Evolutionary conservation across 1,140 invertebrate genomes (phyloP).

Genomic region (Drosophila carrolli): DNA sequence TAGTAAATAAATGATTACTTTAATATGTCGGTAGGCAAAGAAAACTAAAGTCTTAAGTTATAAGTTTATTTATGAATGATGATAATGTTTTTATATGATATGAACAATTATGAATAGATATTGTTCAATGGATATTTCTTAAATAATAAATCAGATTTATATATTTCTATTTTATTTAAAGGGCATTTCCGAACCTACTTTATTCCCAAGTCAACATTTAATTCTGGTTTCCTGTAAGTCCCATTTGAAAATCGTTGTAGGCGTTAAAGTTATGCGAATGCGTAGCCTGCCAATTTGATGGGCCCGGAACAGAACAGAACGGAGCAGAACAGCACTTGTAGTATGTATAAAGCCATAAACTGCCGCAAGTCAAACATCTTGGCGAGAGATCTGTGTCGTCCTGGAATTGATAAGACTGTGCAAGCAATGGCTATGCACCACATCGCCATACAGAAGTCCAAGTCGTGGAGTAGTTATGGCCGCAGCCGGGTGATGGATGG

Average conservation of each 20-base stretch:
- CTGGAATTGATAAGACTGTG: slow-evolving; percentile 38
- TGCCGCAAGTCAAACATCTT: slow-evolving; percentile 54
- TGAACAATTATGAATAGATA: no score
- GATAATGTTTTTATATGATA: no score
- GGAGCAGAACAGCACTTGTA: background rate
- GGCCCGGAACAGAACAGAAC: slow-evolving; percentile 1
- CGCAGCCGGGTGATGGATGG: slow-evolving; percentile 59
- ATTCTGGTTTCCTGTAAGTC: slow-evolving; percentile 19
- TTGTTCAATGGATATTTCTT: no score
- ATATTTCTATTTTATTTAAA: background rate
- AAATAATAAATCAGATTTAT: no score
- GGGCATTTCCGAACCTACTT: background rate
- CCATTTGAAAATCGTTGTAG: slow-evolving; percentile 50
- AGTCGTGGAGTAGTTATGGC: slow-evolving; percentile 36
- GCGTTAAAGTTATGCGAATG: slow-evolving; percentile 39
- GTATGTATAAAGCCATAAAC: slow-evolving; percentile 35
- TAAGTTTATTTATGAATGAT: no score
- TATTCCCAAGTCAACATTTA: background rate
- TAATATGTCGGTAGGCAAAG: no score
- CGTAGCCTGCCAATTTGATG: slow-evolving; percentile 46
- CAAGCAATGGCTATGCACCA: slow-evolving; percentile 15
- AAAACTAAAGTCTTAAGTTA: no score
- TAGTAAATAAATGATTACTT: no score
- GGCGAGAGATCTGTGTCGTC: slow-evolving; percentile 45
- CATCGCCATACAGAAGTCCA: slow-evolving; percentile 9